Evolutionary conservation across 2,888 invertebrate genomes (phyloP).

Genomic region (Tinea semifulvella): DNA sequence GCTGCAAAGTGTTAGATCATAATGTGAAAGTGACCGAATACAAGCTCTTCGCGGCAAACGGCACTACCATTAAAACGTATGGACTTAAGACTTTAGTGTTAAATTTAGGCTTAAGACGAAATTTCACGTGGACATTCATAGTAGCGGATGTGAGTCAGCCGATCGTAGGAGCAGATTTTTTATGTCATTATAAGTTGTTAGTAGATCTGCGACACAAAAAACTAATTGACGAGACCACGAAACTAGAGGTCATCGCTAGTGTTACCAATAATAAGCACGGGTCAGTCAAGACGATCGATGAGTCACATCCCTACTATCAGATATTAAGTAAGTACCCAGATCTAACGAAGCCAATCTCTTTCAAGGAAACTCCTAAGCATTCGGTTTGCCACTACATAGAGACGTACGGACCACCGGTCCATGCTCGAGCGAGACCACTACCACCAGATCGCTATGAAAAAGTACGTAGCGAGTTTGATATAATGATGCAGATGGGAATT

Average conservation of each 20-base stretch:
- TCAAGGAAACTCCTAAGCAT: constrained; percentile 15
- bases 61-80: constrained; percentile 19
- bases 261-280: neutral
- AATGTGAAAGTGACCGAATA: constrained; percentile 8
- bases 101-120: constrained; percentile 18
- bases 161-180: constrained; percentile 20
- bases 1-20: neutral
- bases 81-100: constrained; percentile 16
- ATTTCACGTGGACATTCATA: constrained; percentile 19
- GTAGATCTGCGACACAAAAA: constrained; percentile 17
- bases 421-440: constrained; percentile 28
- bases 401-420: constrained; percentile 30
- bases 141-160: constrained; percentile 18
- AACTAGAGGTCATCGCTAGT: neutral
- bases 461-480: constrained; percentile 28
- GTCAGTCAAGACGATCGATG: constrained; percentile 2
- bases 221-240: constrained; percentile 12
- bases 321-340: constrained; percentile 10
- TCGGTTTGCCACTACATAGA: constrained; percentile 26
- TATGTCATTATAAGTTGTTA: constrained; percentile 12
- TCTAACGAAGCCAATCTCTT: constrained; percentile 6
- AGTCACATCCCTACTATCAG: constrained; percentile 3
- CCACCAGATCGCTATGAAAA: constrained; percentile 27
- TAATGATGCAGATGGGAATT: constrained; percentile 33
- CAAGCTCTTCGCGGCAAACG: constrained; percentile 20